phyloP scores from a whole-genome alignment of 2,797 vertebrate species.

The Aselliscus stoliczkanus region DNA sequence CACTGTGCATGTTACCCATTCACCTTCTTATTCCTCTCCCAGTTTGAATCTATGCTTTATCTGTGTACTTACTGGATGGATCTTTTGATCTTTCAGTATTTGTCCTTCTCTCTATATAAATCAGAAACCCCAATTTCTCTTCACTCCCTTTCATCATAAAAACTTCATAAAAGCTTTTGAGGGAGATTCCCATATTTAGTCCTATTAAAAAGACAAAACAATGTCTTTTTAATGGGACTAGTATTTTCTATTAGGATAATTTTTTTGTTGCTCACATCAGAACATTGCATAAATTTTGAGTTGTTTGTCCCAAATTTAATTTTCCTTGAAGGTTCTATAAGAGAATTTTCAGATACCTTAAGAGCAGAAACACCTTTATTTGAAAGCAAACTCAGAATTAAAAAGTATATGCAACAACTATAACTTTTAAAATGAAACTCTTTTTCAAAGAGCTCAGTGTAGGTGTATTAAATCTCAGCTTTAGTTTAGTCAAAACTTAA shows the following conservation, averaged over 20 bases:
- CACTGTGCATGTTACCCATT: fast-evolving
- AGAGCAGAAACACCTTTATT: neutral
- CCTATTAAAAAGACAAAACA: too few relatives aligned
- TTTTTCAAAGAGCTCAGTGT: neutral
- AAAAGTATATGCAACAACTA: neutral
- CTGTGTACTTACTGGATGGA: neutral
- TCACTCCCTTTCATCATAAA: neutral
- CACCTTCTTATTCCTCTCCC: too few relatives aligned
- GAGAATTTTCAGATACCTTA: neutral
- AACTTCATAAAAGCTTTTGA: neutral
- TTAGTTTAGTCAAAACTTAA: neutral
- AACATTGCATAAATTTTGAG: neutral
- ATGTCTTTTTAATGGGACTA: neutral
- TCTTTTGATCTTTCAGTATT: neutral
- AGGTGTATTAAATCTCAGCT: neutral
- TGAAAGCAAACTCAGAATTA: neutral
- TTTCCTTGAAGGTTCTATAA: neutral
- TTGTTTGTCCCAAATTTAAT: neutral
- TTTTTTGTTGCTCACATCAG: neutral
- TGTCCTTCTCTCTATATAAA: neutral
- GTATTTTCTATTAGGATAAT: neutral
- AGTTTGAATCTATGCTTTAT: neutral
- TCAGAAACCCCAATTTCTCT: neutral
- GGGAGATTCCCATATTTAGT: neutral
- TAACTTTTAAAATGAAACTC: neutral